Evolutionary conservation across 2,113 vertebrate species (phyloP).

Genomic region (Chlorodrepanis virens): DNA sequence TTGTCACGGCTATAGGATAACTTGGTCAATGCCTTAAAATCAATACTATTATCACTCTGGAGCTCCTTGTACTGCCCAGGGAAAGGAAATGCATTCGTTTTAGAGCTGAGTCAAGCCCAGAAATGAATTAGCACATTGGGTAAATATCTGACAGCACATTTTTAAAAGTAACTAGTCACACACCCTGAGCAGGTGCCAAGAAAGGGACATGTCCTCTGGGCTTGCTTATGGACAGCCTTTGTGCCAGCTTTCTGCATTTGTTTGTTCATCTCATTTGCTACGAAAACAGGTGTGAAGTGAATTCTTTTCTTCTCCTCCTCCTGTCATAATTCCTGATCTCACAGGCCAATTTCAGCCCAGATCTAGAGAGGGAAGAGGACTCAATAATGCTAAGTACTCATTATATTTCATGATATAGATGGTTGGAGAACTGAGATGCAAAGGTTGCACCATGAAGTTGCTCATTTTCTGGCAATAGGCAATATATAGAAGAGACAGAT

Average conservation of each 20-base stretch:
- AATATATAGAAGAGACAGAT: neutral
- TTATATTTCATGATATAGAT: neutral
- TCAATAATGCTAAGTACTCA: neutral
- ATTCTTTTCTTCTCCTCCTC: neutral
- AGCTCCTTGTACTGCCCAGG: neutral
- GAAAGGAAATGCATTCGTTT: conserved; percentile 14
- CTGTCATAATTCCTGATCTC: neutral
- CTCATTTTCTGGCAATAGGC: neutral
- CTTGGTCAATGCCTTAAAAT: neutral
- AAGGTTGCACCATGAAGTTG: neutral
- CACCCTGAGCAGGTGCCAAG: neutral
- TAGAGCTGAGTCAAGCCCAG: neutral
- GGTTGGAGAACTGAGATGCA: neutral
- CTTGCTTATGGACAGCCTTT: neutral
- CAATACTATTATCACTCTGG: conserved; percentile 3
- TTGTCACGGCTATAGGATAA: neutral
- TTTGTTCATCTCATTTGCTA: neutral
- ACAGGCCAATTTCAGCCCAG: neutral
- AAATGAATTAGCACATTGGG: neutral
- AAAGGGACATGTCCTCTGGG: neutral
- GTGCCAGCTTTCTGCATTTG: neutral
- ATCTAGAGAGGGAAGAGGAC: neutral
- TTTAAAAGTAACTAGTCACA: neutral
- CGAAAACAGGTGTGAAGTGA: neutral
- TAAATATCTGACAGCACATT: neutral